phyloP scores from a whole-genome alignment of 2,888 invertebrate species.

The Nineta flava region DNA sequence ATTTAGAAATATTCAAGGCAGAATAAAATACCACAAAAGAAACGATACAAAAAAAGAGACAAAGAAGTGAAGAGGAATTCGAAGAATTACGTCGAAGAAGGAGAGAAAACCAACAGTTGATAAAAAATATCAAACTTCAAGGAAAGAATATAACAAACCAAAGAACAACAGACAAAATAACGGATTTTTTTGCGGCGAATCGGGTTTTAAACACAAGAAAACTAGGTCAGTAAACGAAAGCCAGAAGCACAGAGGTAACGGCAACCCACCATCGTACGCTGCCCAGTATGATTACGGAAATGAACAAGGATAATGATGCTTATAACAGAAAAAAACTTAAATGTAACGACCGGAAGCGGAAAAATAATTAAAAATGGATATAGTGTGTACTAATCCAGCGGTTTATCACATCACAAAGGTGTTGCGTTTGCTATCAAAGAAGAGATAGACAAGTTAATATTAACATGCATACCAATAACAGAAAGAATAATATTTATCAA shows the following conservation, averaged over 20 bases:
- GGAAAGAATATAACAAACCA: too few relatives aligned
- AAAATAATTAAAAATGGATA: neutral
- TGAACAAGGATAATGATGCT: neutral
- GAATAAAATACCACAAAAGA: neutral
- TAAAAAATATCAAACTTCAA: too few relatives aligned
- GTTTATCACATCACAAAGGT: neutral
- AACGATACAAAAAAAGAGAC: neutral
- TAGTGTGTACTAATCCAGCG: too few relatives aligned
- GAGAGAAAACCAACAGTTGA: too few relatives aligned
- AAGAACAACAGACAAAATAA: neutral
- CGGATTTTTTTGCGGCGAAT: neutral
- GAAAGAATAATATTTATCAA: too few relatives aligned
- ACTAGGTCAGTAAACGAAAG: neutral
- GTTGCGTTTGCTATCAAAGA: too few relatives aligned
- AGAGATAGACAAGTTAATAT: too few relatives aligned
- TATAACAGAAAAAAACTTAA: neutral
- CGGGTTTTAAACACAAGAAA: neutral
- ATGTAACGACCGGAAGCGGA: neutral
- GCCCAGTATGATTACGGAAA: neutral
- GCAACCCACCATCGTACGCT: neutral
- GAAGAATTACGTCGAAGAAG: too few relatives aligned
- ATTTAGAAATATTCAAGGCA: neutral
- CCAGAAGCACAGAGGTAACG: neutral
- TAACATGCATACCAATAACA: too few relatives aligned
- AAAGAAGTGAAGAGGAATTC: too few relatives aligned